Evolutionary conservation across 2,113 vertebrate species (phyloP), one percentile per base, ranked within the genome.

Genomic region (Thryonomys swinderianus): DNA sequence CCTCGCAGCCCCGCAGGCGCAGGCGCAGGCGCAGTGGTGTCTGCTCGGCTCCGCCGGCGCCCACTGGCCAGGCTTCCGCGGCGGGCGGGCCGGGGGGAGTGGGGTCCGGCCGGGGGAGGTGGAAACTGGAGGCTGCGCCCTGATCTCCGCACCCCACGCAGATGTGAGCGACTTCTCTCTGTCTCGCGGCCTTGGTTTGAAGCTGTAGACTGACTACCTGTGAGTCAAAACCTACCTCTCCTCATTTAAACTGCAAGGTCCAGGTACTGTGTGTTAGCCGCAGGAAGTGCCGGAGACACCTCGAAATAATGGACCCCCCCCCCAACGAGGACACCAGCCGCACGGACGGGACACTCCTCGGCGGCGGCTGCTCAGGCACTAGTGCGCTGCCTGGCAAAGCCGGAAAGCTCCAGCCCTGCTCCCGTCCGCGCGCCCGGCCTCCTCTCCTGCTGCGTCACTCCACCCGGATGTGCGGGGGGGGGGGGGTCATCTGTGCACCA

Each of bases 281-380:
- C 25, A 32, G 32, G 73, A 30, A 48, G 42, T 48, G 42, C 30
- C 73, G 30, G 42, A 30, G 42, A 9, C 27, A 48, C 42, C 66
- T 37, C 17, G 40, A 59, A n/a, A 20, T 48, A 30, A 25, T 40
- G 51, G 53, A 71, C 64, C 21, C 23, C 42, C 16, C 4, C 55
- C 37, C n/a, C n/a, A n/a, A 32, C 1, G 9, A 88, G 25, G 64
- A 48, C 0, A 18, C 17, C 53, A 16, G 3, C 17, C 17, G 1
- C 30, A 3, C 5, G 10, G 71, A n/a, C 10, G 62, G 34, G 23
- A 16, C 1, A 5, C 42, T 23, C 5, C 48, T 11, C 5, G 4
- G 4, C 17, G 45, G 17, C 62, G 55, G 21, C 34, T 80, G 21
- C 51, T 23, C 8, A 7, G 84, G 16, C 42, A 34, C 51, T 82